Evolutionary conservation across 2,888 invertebrate genomes (phyloP), one percentile per base, ranked within the genome.

Genomic region (Philhelius pedissequus): DNA sequence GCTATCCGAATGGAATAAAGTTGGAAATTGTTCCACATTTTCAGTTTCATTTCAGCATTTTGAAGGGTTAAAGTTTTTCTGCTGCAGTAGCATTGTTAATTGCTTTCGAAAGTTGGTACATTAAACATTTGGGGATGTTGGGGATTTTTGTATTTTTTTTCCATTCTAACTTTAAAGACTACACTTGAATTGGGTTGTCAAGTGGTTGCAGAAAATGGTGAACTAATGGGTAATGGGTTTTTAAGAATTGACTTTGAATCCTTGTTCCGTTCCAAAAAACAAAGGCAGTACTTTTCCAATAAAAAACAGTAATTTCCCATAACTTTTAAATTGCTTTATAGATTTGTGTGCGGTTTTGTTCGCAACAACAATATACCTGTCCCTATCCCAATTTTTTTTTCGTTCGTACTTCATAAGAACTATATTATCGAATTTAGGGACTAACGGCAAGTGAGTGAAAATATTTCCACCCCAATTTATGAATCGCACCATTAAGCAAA

Each of bases 31-130:
- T 56, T 80, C 75, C 45, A 73, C 54, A 79, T 54, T 77, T 60
- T 43, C 76, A 69, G 35, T 54, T 70, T 56, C 15, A 32, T 54
- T 70, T 56, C 15, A 32, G 56, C 40, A 3, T 64, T 74, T 62
- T 66, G 70, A 71, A 66, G 70, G 56, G 40, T 20, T 56, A 58
- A 81, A 70, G 50, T 73, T 81, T 81, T 76, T 70, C 64, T 76
- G 70, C 76, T 76, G 70, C 76, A 81, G 76, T 50, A 66, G 81
- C 81, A 71, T 35, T 76, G 81, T 76, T 81, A 81, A 81, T 81
- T 70, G 76, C 58, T 81, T 48, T 27, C 70, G 40, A 70, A 76
- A 81, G 69, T 69, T 80, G 75, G 45, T 56, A 56, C 54, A 75
- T 75, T 80, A 62, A 69, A 75, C 56, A 69, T 62, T 62, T 62